Evolutionary conservation across 1,140 invertebrate genomes (phyloP), one percentile per base, ranked within the genome.

Genomic region (Hesperophylax magnus): DNA sequence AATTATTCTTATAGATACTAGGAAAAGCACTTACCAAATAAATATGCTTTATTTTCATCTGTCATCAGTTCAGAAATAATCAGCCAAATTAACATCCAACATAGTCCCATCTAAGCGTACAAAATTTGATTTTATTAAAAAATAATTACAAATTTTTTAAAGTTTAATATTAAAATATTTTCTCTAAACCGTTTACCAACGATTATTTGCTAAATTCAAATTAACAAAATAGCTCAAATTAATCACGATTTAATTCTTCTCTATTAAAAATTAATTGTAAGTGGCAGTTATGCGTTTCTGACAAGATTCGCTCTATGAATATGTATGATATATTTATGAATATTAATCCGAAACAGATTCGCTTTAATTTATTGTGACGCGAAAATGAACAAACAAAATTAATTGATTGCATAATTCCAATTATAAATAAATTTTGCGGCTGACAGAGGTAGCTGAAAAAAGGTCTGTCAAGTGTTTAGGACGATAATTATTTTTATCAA

Each of bases 251-350:
- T 47, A 47, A 69, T 52, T 69, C 34, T 69, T 69, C 34, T 69
- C 24, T 69, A 34, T 72, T 54, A 54, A 72, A 72, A 76, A 78
- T 78, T 84, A 84, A 84, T 79, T 81, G 63, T 65, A 72, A 53
- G 69, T 78, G 82, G 63, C 82, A 84, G 80, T 52, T 84, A 79
- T 84, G 82, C 47, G 77, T 84, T 80, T 80, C 80, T 81, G 82
- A 84, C 80, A 81, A 81, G 82, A 81, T 77, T 77, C 20, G 52
- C 20, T 76, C 53, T 78, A 84, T 84, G 82, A 84, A 84, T 84
- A 84, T 84, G 82, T 81, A 84, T 84, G 56, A 47, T 31, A 77
- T 60, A 81, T 80, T 81, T 84, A 81, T 84, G 82, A 84, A 84
- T 84, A 84, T 84, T 84, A 79, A 84, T 84, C 39, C 54, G 61